These are phyloP conservation scores for Hofmannophila pseudospretella DNA, from an alignment of 2,888 invertebrate genomes.

Conservation along the genomic window DNA sequence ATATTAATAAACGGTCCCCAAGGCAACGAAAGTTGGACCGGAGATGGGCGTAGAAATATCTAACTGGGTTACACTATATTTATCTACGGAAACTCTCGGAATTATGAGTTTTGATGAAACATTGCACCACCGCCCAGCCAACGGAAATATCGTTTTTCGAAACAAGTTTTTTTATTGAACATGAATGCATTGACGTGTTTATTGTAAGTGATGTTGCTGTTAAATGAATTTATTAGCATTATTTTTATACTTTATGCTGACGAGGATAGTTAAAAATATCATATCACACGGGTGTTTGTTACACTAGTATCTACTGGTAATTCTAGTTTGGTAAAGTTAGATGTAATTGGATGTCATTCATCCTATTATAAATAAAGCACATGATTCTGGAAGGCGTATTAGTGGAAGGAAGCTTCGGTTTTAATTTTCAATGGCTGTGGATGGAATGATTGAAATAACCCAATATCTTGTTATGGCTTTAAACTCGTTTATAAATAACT, in stretches of 20 bases:
- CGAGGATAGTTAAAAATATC: conserved; percentile 6
- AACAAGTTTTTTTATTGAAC: conserved; percentile 21
- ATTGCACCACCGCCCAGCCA: conserved; percentile 31
- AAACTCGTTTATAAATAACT: too few species aligned
- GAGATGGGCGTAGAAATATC: conserved; percentile 27
- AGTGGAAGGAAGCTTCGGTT: too few species aligned
- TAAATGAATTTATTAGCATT: conserved; percentile 11
- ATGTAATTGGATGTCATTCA: too few species aligned
- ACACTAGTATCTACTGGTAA: conserved; percentile 2
- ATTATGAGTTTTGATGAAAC: conserved; percentile 75
- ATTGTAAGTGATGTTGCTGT: conserved; percentile 18
- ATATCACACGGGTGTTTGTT: conserved; percentile 5
- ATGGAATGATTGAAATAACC: too few species aligned
- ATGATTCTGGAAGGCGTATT: too few species aligned
- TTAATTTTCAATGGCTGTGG: too few species aligned
- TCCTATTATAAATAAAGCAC: too few species aligned
- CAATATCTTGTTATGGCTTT: too few species aligned
- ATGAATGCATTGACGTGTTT: conserved; percentile 29
- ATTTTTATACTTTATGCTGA: conserved; percentile 7
- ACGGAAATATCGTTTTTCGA: conserved; percentile 15
- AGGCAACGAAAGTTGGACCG: conserved; percentile 29
- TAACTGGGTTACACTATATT: conserved; percentile 67
- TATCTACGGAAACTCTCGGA: conserved; percentile 63
- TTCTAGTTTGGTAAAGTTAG: not conserved
- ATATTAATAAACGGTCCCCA: conserved; percentile 8